Base-by-base conservation (phyloP, 2,113 vertebrate species). In the Chrysochloris asiatica region DNA sequence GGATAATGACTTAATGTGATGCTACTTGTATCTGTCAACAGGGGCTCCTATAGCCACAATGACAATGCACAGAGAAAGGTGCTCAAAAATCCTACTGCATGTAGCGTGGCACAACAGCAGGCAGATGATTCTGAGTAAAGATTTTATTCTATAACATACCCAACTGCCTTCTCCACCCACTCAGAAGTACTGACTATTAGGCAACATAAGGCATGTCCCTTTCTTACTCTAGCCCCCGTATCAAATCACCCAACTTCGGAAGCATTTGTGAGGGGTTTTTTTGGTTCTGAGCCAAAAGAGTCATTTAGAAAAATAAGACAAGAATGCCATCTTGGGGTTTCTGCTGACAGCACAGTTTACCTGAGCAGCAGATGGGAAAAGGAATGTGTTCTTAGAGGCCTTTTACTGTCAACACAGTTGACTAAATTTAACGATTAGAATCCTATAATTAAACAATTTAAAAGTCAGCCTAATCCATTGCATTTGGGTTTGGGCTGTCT, bases 291-390 rank as follows among this genome's bases (percentile, higher is more conserved):
- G 47, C 47, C 89, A 89, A 86, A 91, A 43, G n/a, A 77, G 17
- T 61, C 63, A 33, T 86, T 88, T 83, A 84, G 96, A 97, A 97
- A 96, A 96, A 86, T 95, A 92, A 95, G 91, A 50, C 96, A 95
- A 97, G 95, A 94, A 97, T 96, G 96, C 96, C 96, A 96, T 93
- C 96, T 97, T 96, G 96, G 96, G 95, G 96, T 61, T 94, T 92
- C 86, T 50, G 28, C n/a, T 33, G 75, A 95, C 86, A 95, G 61
- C 95, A 96, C 96, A 96, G 61, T 72, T 78, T 84, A 79, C 91
- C 83, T 78, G 26, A 69, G 38, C 83, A 65, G n/a, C 45, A 88
- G 41, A 72, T 38, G 33, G 50, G 41, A 41, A 61, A 14, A 67
- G 4, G 4, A 45, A 10, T 3, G 30, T 75, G 52, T 52, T 83